phyloP scores from a whole-genome alignment of 2,888 invertebrate genomes.

The Itoplectis maculator region DNA sequence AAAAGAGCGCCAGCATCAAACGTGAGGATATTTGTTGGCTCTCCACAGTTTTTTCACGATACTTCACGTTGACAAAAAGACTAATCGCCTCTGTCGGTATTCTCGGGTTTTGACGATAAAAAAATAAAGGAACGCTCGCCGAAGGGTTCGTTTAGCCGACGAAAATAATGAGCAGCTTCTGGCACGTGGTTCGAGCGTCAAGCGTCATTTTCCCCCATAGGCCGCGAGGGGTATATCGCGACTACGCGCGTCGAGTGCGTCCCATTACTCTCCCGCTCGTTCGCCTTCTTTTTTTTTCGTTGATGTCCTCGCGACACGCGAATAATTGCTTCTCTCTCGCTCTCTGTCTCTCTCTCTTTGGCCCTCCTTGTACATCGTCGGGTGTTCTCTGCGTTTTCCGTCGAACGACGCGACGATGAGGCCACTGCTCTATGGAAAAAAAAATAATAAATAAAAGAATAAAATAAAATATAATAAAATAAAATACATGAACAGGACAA shows the following conservation, averaged over 20 bases:
- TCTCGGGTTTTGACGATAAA: no score
- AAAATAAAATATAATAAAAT: background rate
- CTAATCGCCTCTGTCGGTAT: no score
- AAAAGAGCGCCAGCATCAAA: no score
- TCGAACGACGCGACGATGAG: background rate
- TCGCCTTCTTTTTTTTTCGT: no score
- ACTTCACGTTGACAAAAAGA: no score
- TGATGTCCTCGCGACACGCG: conserved; percentile 1
- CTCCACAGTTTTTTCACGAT: no score
- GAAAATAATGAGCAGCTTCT: background rate
- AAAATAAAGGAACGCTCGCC: background rate
- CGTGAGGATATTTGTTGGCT: no score
- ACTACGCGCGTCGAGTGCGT: conserved; percentile 67
- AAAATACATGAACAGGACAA: no score
- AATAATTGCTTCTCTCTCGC: background rate
- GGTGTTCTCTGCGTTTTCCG: background rate
- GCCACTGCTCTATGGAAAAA: conserved; percentile 1
- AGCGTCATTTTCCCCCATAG: background rate
- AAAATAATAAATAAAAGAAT: background rate
- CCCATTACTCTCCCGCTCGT: conserved; percentile 53
- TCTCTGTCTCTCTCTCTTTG: conserved; percentile 16
- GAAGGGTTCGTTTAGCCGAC: background rate
- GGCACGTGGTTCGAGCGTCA: background rate
- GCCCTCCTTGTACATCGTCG: background rate
- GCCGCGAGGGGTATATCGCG: background rate